Conservation (phyloP, 2,113 vertebrate genomes). For the Gymnocephalus cernua region DNA sequence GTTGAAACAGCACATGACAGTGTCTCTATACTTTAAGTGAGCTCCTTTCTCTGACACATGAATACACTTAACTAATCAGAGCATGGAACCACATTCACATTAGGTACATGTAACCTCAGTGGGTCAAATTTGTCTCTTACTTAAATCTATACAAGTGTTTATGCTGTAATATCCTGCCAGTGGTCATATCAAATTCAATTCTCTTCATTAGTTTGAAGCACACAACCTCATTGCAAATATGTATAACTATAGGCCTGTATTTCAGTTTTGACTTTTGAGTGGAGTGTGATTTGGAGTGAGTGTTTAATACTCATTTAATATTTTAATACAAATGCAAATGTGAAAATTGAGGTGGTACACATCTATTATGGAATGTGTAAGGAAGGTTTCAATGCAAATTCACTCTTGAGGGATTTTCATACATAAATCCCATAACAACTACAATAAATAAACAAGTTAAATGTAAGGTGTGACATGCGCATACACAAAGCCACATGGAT, state of each 20-base stretch:
- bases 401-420: slow-evolving; percentile 8
- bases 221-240: not conserved
- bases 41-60: slow-evolving; percentile 38
- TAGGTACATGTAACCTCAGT: slow-evolving; percentile 25
- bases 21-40: slow-evolving; percentile 2
- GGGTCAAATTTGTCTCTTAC: slow-evolving; percentile 39
- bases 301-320: not conserved
- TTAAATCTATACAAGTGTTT: slow-evolving; percentile 22
- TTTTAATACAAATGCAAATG: slow-evolving; percentile 10
- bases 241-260: not conserved
- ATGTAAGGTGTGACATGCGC: slow-evolving; percentile 62
- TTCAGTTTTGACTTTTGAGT: not conserved
- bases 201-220: not conserved
- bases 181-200: not conserved
- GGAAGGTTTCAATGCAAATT: slow-evolving; percentile 3
- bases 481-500: slow-evolving; percentile 52
- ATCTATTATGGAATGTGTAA: slow-evolving; percentile 1
- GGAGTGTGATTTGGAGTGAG: not conserved
- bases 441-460: slow-evolving; percentile 49
- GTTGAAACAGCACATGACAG: slow-evolving; percentile 40
- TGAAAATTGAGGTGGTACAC: slow-evolving; percentile 13
- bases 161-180: slow-evolving; percentile 12
- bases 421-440: slow-evolving; percentile 1
- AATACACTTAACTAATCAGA: slow-evolving; percentile 39
- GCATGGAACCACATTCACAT: slow-evolving; percentile 42